Evolutionary conservation across 2,113 vertebrate genomes (phyloP).

Genomic region (Platycercus adscitus): DNA sequence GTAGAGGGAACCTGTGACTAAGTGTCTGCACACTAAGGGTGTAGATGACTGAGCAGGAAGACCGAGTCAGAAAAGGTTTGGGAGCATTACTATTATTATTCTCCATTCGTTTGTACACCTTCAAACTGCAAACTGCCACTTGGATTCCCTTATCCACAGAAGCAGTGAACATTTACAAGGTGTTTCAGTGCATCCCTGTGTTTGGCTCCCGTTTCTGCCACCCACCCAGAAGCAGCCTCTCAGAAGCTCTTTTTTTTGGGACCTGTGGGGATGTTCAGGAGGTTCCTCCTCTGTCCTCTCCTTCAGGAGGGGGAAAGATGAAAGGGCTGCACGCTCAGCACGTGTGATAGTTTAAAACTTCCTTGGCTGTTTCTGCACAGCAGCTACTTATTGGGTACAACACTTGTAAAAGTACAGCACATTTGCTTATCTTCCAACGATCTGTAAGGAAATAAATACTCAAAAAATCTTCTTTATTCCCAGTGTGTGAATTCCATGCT

Average conservation of each 20-base stretch:
- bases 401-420: background rate
- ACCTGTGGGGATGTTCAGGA: background rate
- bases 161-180: background rate
- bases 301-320: background rate
- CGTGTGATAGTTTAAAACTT: background rate
- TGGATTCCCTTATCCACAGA: background rate
- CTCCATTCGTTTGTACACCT: background rate
- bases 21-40: background rate
- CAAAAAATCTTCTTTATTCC: background rate
- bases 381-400: background rate
- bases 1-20: background rate
- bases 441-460: background rate
- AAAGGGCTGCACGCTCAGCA: background rate
- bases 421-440: background rate
- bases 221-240: background rate
- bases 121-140: background rate
- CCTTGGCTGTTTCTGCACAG: background rate
- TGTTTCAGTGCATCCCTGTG: background rate
- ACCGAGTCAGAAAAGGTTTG: background rate
- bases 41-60: background rate
- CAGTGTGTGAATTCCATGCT: background rate
- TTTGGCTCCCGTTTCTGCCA: background rate
- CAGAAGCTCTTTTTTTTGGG: background rate
- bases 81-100: background rate
- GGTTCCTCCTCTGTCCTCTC: background rate